Evolutionary conservation across 1,140 invertebrate genomes (phyloP), one percentile per base, ranked within the genome.

Genomic region (Phthorimaea operculella): DNA sequence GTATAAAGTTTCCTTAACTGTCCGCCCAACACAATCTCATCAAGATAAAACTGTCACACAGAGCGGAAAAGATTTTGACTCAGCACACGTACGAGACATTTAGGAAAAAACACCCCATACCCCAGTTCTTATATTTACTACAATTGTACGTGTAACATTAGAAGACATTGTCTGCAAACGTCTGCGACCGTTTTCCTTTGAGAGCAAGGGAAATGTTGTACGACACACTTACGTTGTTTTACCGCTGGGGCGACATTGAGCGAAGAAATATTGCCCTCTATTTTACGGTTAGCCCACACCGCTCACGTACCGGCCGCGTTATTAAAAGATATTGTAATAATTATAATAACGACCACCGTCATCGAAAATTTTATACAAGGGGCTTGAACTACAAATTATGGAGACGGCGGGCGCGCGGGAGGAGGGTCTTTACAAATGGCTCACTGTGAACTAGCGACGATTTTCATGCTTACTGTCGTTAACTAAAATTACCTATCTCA

Each of bases 111-210:
- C 44, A 39, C 10, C 3, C 3, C 36, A 39, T 39, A 39, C 36
- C 8, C 8, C 44, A 17, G 14, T 47, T 47, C 44, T 14, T 16
- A 47, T 47, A 47, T 47, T 47, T 47, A 47, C 44, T 14, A 47
- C 44, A 47, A 47, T 47, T 47, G 44, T 47, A 47, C 44, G 44
- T 47, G 44, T n/a, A 47, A 16, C 16, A 47, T 47, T 47, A 47
- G n/a, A 11, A 11, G 44, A 47, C 44, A 47, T 16, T 15, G 12
- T 47, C 44, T n/a, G 7, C 44, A 16, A 42, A 42, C 39, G 12
- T 17, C 44, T 47, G 16, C 44, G 44, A 15, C 44, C 44, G 44
- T 47, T 47, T 47, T 47, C 44, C 44, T 47, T 47, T 47, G 15
- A 47, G 44, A 17, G 44, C 16, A 47, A 47, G 44, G 44, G 15